These are phyloP conservation scores for Neodiprion virginianus DNA, from an alignment of 1,140 invertebrate species.

Conservation along the genomic window DNA sequence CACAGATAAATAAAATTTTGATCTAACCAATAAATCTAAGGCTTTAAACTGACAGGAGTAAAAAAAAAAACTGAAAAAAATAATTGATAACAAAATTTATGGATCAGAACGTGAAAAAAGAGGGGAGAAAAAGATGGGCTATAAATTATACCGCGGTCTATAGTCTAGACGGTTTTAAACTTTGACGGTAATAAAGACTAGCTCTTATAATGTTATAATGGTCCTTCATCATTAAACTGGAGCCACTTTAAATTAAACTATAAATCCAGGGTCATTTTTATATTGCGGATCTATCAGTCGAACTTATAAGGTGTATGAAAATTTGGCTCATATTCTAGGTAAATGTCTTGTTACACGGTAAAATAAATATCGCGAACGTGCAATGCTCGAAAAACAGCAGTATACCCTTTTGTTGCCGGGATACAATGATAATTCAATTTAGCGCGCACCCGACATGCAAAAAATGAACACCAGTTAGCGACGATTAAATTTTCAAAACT, in stretches of 20 bases:
- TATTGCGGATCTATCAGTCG: too few species aligned
- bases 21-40: not conserved
- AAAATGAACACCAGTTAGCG: constrained; percentile 9
- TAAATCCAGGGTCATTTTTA: too few species aligned
- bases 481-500: not conserved
- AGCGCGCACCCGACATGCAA: not conserved
- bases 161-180: not conserved
- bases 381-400: not conserved
- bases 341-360: too few species aligned
- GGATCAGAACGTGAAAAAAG: not conserved
- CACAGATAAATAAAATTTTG: not conserved
- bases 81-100: not conserved
- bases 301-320: too few species aligned
- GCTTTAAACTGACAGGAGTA: not conserved
- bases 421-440: constrained; percentile 1
- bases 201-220: not conserved
- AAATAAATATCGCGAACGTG: too few species aligned
- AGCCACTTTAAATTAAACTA: not conserved
- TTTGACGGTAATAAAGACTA: not conserved
- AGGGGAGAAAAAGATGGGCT: not conserved
- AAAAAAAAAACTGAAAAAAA: not conserved
- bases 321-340: too few species aligned
- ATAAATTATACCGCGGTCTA: not conserved
- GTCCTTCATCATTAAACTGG: not conserved
- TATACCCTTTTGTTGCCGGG: not conserved